Conservation (phyloP, 2,113 vertebrate species). For the Gracilinanus agilis region DNA sequence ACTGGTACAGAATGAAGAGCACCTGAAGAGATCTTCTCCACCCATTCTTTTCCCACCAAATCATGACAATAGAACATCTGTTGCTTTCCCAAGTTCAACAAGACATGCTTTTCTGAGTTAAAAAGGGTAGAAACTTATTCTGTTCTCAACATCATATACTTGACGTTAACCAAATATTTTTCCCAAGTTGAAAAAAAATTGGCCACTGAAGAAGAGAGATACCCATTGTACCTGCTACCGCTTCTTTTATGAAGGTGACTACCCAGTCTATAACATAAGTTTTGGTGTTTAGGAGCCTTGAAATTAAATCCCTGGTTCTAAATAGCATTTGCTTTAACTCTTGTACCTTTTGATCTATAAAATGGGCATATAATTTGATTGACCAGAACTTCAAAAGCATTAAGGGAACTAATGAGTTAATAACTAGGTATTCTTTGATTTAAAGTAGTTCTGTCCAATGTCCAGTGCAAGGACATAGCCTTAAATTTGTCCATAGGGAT, state of each 20-base stretch:
- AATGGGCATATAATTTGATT: slow-evolving; percentile 41
- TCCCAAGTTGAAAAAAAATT: background rate
- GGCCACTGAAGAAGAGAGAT: background rate
- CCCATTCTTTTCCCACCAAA: background rate
- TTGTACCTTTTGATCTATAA: slow-evolving; percentile 24
- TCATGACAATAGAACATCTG: background rate
- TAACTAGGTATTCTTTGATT: slow-evolving; percentile 50
- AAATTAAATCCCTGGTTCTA: slow-evolving; percentile 4
- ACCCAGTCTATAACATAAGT: slow-evolving; percentile 13
- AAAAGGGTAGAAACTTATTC: background rate
- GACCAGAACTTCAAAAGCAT: slow-evolving; percentile 37
- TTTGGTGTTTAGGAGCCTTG: slow-evolving; percentile 3
- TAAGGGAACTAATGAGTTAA: slow-evolving; percentile 58
- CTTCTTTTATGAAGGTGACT: background rate
- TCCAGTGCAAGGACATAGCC: background rate
- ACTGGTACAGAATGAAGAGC: background rate
- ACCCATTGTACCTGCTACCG: background rate
- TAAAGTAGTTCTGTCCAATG: slow-evolving; percentile 29
- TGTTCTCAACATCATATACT: background rate
- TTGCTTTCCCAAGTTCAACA: background rate
- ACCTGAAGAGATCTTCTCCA: background rate
- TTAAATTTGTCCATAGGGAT: background rate
- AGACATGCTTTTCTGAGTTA: background rate
- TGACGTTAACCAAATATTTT: background rate
- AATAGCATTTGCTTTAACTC: background rate